phyloP scores from a whole-genome alignment of 1,140 invertebrate genomes.

The Neodiprion pinetum region DNA sequence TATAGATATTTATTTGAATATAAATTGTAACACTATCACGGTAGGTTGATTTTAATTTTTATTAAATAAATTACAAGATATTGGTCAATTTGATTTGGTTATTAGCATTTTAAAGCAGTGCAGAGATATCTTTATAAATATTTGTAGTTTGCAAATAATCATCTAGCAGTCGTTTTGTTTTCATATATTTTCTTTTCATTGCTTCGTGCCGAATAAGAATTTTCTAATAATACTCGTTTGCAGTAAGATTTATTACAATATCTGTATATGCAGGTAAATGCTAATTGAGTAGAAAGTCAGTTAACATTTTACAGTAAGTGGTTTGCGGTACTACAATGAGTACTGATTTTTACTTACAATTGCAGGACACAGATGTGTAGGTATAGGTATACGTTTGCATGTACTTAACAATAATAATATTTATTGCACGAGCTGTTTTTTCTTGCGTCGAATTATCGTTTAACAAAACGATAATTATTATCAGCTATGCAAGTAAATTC shows the following conservation, averaged over 20 bases:
- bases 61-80: conserved; percentile 6
- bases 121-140: not conserved
- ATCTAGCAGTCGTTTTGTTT: too few relatives aligned
- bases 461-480: too few relatives aligned
- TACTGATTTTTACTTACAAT: not conserved
- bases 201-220: not conserved
- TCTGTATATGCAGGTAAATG: not conserved
- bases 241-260: not conserved
- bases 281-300: not conserved
- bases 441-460: not conserved
- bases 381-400: not conserved
- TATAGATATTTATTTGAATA: too few relatives aligned
- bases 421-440: not conserved
- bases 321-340: not conserved
- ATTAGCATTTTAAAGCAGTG: conserved; percentile 1
- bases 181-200: not conserved
- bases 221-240: not conserved
- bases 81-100: conserved; percentile 2
- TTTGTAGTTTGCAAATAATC: not conserved
- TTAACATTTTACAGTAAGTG: not conserved
- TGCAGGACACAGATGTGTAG: not conserved
- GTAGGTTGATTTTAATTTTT: too few relatives aligned
- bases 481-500: too few relatives aligned
- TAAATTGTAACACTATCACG: too few relatives aligned
- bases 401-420: not conserved